A percentile compares a stretch with the other conserved stretches of the same genome.
Conservation (phyloP, 2,797 vertebrate genomes). For the Cyclopterus lumpus region DNA sequence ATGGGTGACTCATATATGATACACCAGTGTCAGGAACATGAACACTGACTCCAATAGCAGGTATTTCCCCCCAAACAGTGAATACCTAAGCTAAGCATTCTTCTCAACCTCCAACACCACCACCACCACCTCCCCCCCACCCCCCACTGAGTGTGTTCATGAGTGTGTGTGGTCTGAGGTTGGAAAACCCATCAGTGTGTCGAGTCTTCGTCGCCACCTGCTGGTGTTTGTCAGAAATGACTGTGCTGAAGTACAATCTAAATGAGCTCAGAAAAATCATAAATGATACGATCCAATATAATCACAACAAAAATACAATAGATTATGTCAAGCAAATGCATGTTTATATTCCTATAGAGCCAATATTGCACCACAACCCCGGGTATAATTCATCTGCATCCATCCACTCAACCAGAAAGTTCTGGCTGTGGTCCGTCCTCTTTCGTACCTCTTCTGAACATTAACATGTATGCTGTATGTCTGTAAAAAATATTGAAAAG, state of each 20-base stretch:
- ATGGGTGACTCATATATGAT: conserved; percentile 43
- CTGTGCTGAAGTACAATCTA: not conserved
- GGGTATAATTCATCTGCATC: conserved; percentile 1
- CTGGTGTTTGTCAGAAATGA: conserved; percentile 33
- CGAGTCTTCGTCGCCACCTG: conserved; percentile 65
- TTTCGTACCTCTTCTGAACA: conserved; percentile 72
- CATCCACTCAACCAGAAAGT: conserved; percentile 42
- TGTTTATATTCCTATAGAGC: not conserved
- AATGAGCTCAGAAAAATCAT: conserved; percentile 1
- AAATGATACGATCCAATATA: not conserved
- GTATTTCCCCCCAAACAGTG: conserved; percentile 59
- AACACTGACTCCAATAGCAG: conserved; percentile 45
- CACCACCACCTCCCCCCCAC: conserved; percentile 31
- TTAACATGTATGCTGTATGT: conserved; percentile 78
- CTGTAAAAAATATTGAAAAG: conserved; percentile 22
- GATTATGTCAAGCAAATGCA: not conserved
- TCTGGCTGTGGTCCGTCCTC: conserved; percentile 20
- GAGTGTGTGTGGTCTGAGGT: conserved; percentile 71
- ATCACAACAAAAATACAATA: not conserved
- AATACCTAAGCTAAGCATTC: conserved; percentile 68
- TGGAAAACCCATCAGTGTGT: conserved; percentile 20
- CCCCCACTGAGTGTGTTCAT: conserved; percentile 21
- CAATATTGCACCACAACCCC: conserved; percentile 9
- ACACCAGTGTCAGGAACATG: conserved; percentile 48
- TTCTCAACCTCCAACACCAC: conserved; percentile 44